These are phyloP conservation scores for Diglossa cyanea DNA, from an alignment of 2,797 vertebrate species.

Conservation along the genomic window DNA sequence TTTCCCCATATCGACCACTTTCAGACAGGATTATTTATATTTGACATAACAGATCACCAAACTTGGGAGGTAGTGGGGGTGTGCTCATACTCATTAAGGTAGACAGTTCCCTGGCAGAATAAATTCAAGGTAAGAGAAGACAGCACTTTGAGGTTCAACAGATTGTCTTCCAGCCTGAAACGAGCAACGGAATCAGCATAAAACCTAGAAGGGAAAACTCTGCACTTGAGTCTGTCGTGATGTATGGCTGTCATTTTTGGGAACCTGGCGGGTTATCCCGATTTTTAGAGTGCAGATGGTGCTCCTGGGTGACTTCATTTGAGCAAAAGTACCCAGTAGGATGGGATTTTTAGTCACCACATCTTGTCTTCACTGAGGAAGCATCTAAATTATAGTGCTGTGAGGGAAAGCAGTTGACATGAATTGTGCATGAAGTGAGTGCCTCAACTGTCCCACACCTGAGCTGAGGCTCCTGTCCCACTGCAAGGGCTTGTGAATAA, in stretches of 20 bases:
- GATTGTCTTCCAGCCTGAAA: slow-evolving; percentile 53
- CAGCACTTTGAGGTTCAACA: slow-evolving; percentile 45
- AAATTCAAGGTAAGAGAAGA: slow-evolving; percentile 60
- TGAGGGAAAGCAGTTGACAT: background rate
- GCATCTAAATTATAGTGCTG: background rate
- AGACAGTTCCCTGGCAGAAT: slow-evolving; percentile 49
- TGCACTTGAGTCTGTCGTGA: background rate
- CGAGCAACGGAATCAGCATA: slow-evolving; percentile 20
- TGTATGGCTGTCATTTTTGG: slow-evolving; percentile 13
- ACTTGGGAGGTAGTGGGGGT: slow-evolving; percentile 60
- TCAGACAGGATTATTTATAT: slow-evolving; percentile 61
- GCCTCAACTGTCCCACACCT: background rate
- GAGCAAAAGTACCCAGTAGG: background rate
- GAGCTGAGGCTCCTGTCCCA: background rate
- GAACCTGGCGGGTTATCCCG: background rate
- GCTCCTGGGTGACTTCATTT: background rate
- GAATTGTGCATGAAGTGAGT: background rate
- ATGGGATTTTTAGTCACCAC: background rate
- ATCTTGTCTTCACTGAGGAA: background rate
- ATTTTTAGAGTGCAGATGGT: background rate
- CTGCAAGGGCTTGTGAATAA: background rate
- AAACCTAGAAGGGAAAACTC: background rate
- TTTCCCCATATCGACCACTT: background rate
- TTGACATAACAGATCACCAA: slow-evolving; percentile 49
- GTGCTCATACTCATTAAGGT: slow-evolving; percentile 57